Percentiles rank a stretch among this genome's conserved stretches.
Evolutionary conservation across 2,888 invertebrate genomes (phyloP).

Genomic region (Andrena fulva): DNA sequence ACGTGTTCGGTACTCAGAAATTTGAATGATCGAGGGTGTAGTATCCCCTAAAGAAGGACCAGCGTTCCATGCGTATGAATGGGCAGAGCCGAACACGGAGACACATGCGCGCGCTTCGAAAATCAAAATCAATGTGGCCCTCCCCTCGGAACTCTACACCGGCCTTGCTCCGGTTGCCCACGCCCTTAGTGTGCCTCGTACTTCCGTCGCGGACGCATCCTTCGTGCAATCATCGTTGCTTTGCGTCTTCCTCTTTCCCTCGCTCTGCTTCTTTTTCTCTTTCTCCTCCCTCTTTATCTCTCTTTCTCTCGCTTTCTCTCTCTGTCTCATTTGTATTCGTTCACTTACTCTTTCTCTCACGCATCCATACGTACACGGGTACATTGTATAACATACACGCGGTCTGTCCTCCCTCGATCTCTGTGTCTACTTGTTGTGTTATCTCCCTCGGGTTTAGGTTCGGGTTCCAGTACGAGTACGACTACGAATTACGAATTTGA

Average conservation of each 20-base stretch:
- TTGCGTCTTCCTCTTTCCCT: constrained; percentile 53
- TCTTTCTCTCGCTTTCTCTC: constrained; percentile 29
- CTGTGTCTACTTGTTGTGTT: constrained; percentile 50
- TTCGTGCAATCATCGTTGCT: constrained; percentile 62
- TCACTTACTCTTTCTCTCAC: constrained; percentile 40
- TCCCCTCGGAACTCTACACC: constrained; percentile 52
- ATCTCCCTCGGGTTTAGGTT: constrained; percentile 47
- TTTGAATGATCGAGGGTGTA: constrained; percentile 26
- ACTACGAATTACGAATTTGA: too few relatives aligned
- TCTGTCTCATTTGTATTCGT: constrained; percentile 21
- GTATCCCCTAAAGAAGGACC: constrained; percentile 41
- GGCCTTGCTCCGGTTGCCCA: constrained; percentile 62
- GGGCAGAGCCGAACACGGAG: constrained; percentile 45
- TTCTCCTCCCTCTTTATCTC: constrained; percentile 25
- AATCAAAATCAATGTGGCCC: constrained; percentile 61
- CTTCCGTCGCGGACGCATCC: constrained; percentile 67
- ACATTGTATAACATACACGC: constrained; percentile 58
- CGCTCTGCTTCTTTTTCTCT: constrained; percentile 33
- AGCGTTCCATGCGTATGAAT: constrained; percentile 56
- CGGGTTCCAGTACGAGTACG: neutral
- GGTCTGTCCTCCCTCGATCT: constrained; percentile 46
- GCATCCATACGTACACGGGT: constrained; percentile 54
- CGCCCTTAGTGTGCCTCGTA: constrained; percentile 69
- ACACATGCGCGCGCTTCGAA: constrained; percentile 59
- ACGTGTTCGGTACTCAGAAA: neutral